A percentile compares a stretch with the other conserved stretches of the same genome.
Evolutionary conservation across 1,140 invertebrate genomes (phyloP).

Genomic region (Drosophila equinoxialis): DNA sequence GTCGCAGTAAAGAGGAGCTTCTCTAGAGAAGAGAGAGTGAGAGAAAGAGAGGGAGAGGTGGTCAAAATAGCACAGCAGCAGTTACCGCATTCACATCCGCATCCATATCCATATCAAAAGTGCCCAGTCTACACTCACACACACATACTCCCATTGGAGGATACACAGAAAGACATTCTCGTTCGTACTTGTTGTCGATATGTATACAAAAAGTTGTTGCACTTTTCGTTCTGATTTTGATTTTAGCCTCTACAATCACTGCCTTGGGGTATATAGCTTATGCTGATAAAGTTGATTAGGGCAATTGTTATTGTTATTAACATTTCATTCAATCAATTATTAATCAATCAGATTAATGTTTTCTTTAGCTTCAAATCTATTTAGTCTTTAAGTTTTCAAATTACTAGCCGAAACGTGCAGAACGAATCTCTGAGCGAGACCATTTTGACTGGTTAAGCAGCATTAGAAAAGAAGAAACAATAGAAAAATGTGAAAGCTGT

Average conservation of each 20-base stretch:
- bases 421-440: too few species aligned
- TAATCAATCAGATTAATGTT: too few species aligned
- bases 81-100: conserved; percentile 6
- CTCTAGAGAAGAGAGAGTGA: neutral
- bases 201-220: conserved; percentile 45
- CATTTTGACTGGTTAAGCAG: too few species aligned
- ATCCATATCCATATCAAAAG: conserved; percentile 44
- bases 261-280: neutral
- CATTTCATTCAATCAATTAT: too few species aligned
- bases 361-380: too few species aligned
- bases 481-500: too few species aligned
- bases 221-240: conserved; percentile 26
- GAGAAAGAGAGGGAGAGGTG: neutral
- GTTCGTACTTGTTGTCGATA: neutral
- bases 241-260: neutral
- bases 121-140: conserved; percentile 29
- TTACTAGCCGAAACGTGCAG: too few species aligned
- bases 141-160: neutral
- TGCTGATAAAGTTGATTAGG: neutral
- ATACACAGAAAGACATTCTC: conserved; percentile 19
- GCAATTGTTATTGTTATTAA: too few species aligned
- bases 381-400: too few species aligned
- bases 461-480: too few species aligned
- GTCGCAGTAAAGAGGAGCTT: conserved; percentile 40
- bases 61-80: conserved; percentile 54